Evolutionary conservation across 2,888 invertebrate genomes (phyloP).

Genomic region (Chorisops tibialis): DNA sequence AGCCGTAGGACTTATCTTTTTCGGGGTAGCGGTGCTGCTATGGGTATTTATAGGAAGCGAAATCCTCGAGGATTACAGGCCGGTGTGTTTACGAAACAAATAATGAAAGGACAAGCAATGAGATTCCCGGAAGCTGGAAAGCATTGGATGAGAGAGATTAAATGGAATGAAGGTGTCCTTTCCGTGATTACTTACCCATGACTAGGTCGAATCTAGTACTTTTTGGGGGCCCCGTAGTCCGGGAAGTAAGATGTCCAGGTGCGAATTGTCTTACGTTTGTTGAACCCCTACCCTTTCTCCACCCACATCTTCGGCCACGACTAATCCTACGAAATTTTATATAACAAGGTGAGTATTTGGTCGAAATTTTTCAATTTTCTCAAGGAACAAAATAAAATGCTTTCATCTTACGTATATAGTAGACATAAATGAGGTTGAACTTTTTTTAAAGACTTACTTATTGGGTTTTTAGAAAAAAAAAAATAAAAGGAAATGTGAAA

Average conservation of each 20-base stretch:
- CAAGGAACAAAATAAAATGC: background rate
- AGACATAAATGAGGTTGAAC: background rate
- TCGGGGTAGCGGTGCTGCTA: background rate
- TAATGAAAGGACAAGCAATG: conserved; percentile 31
- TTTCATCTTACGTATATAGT: background rate
- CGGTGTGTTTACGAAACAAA: conserved; percentile 30
- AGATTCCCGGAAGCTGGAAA: conserved; percentile 26
- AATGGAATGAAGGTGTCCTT: conserved; percentile 31
- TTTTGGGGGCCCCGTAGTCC: background rate
- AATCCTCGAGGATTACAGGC: background rate
- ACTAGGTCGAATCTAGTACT: background rate
- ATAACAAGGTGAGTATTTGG: background rate
- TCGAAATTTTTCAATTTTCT: background rate
- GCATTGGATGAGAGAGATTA: conserved; percentile 25
- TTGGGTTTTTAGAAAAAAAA: background rate
- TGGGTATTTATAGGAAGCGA: background rate
- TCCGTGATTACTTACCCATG: conserved; percentile 27
- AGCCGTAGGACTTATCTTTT: conserved; percentile 14
- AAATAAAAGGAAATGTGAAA: background rate
- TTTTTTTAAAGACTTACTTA: background rate
- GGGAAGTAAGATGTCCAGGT: background rate
- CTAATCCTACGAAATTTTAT: background rate
- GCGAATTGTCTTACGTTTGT: background rate
- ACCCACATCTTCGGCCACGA: background rate
- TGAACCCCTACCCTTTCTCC: background rate